Evolutionary conservation across 1,140 invertebrate species (phyloP).

Genomic region (Chrysomallon squamiferum): DNA sequence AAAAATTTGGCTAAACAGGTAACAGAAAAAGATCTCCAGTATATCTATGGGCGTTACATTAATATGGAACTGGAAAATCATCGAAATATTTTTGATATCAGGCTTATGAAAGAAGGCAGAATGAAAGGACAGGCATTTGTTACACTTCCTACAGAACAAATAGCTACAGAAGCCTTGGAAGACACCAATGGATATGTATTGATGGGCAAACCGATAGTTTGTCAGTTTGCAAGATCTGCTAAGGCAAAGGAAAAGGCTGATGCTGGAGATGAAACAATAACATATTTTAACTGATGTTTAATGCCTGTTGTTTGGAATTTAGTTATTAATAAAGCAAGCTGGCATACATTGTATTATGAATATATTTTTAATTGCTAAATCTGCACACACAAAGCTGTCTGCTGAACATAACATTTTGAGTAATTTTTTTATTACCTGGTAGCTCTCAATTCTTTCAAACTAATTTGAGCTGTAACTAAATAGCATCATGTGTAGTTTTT

Average conservation of each 20-base stretch:
- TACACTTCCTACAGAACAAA: constrained; percentile 75
- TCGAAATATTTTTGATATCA: constrained; percentile 77
- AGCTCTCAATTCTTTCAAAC: no score
- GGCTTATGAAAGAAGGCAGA: constrained; percentile 90
- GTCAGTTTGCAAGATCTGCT: constrained; percentile 58
- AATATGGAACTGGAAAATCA: constrained; percentile 65
- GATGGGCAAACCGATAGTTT: constrained; percentile 88
- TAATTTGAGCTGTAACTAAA: no score
- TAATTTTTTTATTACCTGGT: no score
- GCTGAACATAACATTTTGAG: no score
- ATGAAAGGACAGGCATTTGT: constrained; percentile 98
- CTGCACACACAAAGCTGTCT: no score
- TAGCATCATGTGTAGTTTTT: no score
- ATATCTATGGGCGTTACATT: constrained; percentile 79
- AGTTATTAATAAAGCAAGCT: no score
- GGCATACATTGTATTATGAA: no score
- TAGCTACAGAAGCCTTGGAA: constrained; percentile 77
- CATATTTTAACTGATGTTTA: no score
- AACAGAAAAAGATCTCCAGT: constrained; percentile 76
- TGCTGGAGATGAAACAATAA: no score
- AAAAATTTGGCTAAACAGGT: constrained; percentile 90
- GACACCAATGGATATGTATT: constrained; percentile 90
- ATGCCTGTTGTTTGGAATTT: no score
- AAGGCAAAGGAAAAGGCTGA: background rate
- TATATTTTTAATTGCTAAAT: no score